These are phyloP conservation scores for Onychostruthus taczanowskii DNA, from an alignment of 2,113 vertebrate genomes.

Conservation along the genomic window DNA sequence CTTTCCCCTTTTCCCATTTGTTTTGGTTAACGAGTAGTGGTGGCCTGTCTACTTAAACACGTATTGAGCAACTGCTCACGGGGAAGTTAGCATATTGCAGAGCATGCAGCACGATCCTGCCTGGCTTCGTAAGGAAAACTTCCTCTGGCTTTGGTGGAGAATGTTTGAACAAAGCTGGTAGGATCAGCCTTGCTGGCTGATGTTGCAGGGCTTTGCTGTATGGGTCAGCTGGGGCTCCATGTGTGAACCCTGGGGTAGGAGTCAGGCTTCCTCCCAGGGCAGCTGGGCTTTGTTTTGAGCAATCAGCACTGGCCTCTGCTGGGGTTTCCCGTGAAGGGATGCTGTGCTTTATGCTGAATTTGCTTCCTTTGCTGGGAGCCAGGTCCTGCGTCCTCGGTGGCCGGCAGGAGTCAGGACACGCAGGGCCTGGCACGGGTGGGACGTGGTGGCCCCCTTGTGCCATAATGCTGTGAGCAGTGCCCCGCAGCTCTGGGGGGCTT, in stretches of 20 bases:
- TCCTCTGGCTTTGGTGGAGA: not conserved
- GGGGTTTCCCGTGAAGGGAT: not conserved
- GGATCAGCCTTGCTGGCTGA: not conserved
- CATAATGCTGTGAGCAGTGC: not conserved
- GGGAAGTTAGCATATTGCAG: not conserved
- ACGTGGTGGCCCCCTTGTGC: fast-evolving
- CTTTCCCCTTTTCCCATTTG: slow-evolving; percentile 21
- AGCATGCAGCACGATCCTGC: not conserved
- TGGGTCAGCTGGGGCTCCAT: not conserved
- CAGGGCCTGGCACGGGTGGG: fast-evolving
- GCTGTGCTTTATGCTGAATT: not conserved
- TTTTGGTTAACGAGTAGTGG: slow-evolving; percentile 1
- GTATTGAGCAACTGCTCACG: slow-evolving; percentile 5
- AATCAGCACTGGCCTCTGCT: not conserved
- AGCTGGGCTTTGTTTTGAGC: slow-evolving; percentile 10
- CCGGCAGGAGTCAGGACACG: not conserved
- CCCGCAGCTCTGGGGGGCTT: not conserved
- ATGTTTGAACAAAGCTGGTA: not conserved
- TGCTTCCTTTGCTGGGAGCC: not conserved
- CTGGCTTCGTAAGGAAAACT: not conserved
- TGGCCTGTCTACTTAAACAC: slow-evolving; percentile 14
- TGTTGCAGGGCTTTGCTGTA: not conserved
- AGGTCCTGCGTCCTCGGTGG: not conserved
- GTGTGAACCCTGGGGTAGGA: not conserved
- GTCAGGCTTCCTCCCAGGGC: not conserved